A percentile compares a stretch with the other conserved stretches of the same genome.
Evolutionary conservation across 2,113 vertebrate genomes (phyloP).

Genomic region (Ailuropoda melanoleuca): DNA sequence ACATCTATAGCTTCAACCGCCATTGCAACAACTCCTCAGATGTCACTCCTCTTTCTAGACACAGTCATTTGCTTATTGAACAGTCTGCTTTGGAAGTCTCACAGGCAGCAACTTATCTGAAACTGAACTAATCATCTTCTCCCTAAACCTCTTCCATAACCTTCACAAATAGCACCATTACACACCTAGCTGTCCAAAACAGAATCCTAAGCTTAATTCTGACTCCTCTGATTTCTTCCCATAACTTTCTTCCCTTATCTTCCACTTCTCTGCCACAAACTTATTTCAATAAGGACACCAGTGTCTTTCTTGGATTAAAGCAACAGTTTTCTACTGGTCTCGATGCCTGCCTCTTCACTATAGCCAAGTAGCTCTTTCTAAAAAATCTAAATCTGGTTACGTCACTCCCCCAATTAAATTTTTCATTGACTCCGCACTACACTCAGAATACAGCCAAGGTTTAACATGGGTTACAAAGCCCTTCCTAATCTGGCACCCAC

Average conservation of each 20-base stretch:
- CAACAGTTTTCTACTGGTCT: not conserved
- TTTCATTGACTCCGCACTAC: not conserved
- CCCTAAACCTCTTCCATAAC: not conserved
- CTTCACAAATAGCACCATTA: not conserved
- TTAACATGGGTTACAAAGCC: not conserved
- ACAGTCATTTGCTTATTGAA: slow-evolving; percentile 14
- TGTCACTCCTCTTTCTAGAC: not conserved
- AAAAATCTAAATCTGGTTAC: not conserved
- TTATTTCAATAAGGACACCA: not conserved
- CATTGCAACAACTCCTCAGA: not conserved
- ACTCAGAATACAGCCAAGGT: not conserved
- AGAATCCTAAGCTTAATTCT: not conserved
- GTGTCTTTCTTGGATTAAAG: not conserved
- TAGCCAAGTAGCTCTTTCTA: not conserved
- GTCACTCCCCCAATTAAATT: not conserved
- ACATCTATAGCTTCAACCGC: not conserved
- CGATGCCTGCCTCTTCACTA: not conserved
- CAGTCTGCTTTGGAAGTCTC: not conserved
- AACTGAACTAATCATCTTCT: not conserved
- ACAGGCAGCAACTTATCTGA: not conserved
- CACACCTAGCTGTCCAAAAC: not conserved
- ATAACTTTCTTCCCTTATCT: not conserved
- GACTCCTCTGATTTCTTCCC: not conserved
- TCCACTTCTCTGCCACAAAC: not conserved
- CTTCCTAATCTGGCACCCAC: not conserved